Percentiles rank a stretch among this genome's conserved stretches.
Conservation (phyloP, 2,797 vertebrate genomes). For the Kryptopterus vitreolus region DNA sequence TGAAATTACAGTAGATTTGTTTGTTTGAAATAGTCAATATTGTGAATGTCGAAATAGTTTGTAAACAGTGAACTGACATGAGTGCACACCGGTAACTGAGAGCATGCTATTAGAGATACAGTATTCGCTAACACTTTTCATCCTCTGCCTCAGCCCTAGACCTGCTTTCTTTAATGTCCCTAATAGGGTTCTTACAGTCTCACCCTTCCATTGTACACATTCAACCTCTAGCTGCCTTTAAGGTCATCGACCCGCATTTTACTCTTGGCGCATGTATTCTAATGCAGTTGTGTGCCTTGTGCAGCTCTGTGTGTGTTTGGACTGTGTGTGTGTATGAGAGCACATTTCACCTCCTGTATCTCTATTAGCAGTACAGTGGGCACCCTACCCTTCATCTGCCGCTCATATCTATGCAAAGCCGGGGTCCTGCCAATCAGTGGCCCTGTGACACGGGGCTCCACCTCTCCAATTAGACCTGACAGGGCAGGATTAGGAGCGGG, state of each 20-base stretch:
- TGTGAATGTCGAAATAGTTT: background rate
- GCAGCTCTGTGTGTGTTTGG: slow-evolving; percentile 59
- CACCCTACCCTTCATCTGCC: slow-evolving; percentile 55
- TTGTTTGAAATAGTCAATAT: background rate
- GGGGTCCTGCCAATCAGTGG: slow-evolving; percentile 84
- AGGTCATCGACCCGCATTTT: slow-evolving; percentile 25
- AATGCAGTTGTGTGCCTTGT: slow-evolving; percentile 43
- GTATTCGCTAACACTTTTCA: background rate
- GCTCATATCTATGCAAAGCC: slow-evolving; percentile 86
- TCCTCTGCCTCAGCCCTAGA: slow-evolving; percentile 46
- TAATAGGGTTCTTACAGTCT: slow-evolving; percentile 35
- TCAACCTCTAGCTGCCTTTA: background rate
- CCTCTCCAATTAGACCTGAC: slow-evolving; percentile 86
- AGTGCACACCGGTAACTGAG: background rate
- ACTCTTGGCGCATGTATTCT: slow-evolving; percentile 3
- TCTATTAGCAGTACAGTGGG: slow-evolving; percentile 79
- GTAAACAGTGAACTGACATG: background rate
- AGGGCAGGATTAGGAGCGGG: slow-evolving; percentile 84
- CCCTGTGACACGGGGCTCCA: slow-evolving; percentile 82
- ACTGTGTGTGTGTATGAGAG: slow-evolving; percentile 51
- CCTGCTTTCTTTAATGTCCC: slow-evolving; percentile 54
- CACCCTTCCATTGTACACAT: slow-evolving; percentile 5
- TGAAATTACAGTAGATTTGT: background rate
- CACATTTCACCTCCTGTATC: slow-evolving; percentile 58
- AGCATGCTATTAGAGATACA: background rate